phyloP scores from a whole-genome alignment of 2,888 invertebrate genomes.

The Drosophila setosimentum region DNA sequence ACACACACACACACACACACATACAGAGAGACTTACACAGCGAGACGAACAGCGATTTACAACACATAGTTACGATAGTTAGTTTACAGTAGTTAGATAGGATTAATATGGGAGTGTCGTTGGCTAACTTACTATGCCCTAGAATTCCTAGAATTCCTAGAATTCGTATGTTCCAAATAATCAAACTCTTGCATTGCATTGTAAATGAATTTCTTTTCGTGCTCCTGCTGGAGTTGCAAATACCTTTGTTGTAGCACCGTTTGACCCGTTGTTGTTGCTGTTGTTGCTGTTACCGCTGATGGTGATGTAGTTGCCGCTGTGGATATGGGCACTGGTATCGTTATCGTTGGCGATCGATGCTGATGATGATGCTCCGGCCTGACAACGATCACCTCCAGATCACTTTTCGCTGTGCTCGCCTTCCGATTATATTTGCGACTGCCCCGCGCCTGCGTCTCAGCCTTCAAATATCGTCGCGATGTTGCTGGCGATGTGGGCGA shows the following conservation, averaged over 20 bases:
- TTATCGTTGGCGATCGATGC: conserved; percentile 72
- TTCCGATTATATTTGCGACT: conserved; percentile 75
- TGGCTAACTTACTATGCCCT: conserved; percentile 76
- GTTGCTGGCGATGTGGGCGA: conserved; percentile 70
- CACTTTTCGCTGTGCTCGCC: conserved; percentile 54
- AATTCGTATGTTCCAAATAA: conserved; percentile 66
- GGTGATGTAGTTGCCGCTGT: not conserved
- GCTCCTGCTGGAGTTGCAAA: conserved; percentile 75
- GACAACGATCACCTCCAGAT: conserved; percentile 63
- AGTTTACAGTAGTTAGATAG: conserved; percentile 47
- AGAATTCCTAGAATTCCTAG: conserved; percentile 47
- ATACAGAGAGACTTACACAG: conserved; percentile 13
- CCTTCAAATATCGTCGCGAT: conserved; percentile 64
- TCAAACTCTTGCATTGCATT: conserved; percentile 76
- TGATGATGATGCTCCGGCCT: conserved; percentile 68
- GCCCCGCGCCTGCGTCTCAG: conserved; percentile 62
- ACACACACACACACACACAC: conserved; percentile 22
- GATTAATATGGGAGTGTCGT: conserved; percentile 32
- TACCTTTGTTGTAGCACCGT: conserved; percentile 76
- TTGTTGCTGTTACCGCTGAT: conserved; percentile 24
- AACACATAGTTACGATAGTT: conserved; percentile 61
- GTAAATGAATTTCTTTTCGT: conserved; percentile 75
- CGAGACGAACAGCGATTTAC: conserved; percentile 49
- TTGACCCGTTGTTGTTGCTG: conserved; percentile 35
- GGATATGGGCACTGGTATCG: conserved; percentile 63